Percentiles rank a stretch among this genome's conserved stretches.
Evolutionary conservation across 2,797 vertebrate species (phyloP).

Genomic region (Hirundo rustica): DNA sequence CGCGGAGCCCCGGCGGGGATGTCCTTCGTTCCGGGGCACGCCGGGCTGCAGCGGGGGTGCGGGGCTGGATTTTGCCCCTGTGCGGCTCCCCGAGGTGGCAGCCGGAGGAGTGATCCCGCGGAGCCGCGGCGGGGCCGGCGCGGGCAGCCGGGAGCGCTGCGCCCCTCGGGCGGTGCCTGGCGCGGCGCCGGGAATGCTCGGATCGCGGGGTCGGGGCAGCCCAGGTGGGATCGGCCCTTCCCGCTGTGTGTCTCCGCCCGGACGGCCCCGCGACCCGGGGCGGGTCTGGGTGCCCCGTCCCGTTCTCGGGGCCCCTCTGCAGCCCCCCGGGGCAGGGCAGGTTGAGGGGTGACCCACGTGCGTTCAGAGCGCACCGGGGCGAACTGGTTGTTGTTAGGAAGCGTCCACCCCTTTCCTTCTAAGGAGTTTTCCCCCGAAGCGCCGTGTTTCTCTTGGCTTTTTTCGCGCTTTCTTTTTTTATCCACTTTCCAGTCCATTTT

Average conservation of each 20-base stretch:
- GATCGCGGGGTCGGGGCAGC: not conserved
- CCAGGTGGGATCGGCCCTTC: not conserved
- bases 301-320: not conserved
- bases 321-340: not conserved
- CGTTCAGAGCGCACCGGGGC: not conserved
- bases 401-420: conserved; percentile 45
- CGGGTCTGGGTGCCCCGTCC: not conserved
- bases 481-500: conserved; percentile 44
- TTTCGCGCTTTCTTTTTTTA: conserved; percentile 47
- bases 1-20: not conserved
- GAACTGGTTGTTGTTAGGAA: not conserved
- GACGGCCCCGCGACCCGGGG: not conserved
- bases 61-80: rapidly evolving
- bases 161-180: conserved; percentile 16
- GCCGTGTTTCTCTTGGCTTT: conserved; percentile 51
- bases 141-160: not conserved
- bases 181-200: conserved; percentile 13
- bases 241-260: not conserved
- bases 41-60: not conserved
- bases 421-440: conserved; percentile 28
- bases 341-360: not conserved
- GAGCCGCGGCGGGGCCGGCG: not conserved
- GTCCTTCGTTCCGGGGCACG: not conserved
- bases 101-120: not conserved
- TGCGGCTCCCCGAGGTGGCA: not conserved